A percentile compares a stretch with the other conserved stretches of the same genome.
phyloP scores from a whole-genome alignment of 2,797 vertebrate genomes.

The Podarcis lilfordi region DNA sequence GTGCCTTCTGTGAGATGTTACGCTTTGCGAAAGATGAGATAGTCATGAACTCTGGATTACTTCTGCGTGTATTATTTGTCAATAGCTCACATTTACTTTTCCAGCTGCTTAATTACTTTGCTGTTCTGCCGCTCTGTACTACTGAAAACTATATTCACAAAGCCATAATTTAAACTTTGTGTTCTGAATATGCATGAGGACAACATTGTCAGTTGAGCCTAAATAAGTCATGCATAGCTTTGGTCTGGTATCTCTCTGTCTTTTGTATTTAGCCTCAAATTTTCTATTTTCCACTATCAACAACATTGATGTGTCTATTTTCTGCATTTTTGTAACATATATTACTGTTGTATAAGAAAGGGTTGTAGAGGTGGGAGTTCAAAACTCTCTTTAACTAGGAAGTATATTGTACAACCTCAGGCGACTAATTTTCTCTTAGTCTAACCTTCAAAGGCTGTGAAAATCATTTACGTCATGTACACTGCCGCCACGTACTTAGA shows the following conservation, averaged over 20 bases:
- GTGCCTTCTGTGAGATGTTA: conserved; percentile 27
- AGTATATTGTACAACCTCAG: background rate
- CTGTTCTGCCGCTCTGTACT: conserved; percentile 44
- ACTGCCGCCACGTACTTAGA: background rate
- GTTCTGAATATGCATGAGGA: conserved; percentile 33
- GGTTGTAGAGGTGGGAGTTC: background rate
- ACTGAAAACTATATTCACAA: background rate
- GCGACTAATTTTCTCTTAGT: background rate
- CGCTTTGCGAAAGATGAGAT: conserved; percentile 3
- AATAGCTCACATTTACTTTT: conserved; percentile 37
- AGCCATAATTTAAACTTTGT: conserved; percentile 8
- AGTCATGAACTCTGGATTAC: background rate
- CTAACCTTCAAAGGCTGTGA: background rate
- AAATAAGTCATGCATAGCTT: background rate
- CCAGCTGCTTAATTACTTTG: conserved; percentile 47
- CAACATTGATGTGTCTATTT: background rate
- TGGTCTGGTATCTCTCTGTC: background rate
- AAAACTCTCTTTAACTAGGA: background rate
- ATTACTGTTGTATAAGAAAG: background rate
- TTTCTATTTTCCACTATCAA: background rate
- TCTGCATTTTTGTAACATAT: background rate
- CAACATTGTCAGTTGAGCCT: conserved; percentile 37
- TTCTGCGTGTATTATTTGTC: conserved; percentile 35
- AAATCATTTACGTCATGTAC: background rate
- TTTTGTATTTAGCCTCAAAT: conserved; percentile 22